These are phyloP conservation scores for Chymomyza fuscimana DNA, from an alignment of 2,888 invertebrate species.

Conservation along the genomic window DNA sequence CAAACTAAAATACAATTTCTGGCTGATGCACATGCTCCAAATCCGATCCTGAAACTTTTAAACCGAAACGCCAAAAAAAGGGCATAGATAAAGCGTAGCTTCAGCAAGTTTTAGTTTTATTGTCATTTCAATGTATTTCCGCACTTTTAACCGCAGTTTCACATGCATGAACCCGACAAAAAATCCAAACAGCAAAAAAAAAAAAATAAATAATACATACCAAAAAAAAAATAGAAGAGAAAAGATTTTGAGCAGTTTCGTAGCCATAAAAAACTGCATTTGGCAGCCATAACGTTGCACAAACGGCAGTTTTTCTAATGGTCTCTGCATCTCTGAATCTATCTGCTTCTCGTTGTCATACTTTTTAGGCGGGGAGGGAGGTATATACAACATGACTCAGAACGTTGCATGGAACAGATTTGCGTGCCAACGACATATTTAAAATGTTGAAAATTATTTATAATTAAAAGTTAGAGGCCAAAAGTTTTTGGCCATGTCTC, in stretches of 20 bases:
- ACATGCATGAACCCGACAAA: constrained; percentile 31
- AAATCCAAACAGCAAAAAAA: constrained; percentile 30
- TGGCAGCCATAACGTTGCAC: constrained; percentile 61
- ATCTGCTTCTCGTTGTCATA: neutral
- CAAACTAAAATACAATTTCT: constrained; percentile 7
- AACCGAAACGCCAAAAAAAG: constrained; percentile 41
- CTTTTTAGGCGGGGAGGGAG: neutral
- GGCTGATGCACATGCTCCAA: constrained; percentile 56
- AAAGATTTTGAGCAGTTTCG: constrained; percentile 64
- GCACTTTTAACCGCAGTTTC: constrained; percentile 73
- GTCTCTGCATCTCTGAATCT: neutral
- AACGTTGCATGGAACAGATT: constrained; percentile 62
- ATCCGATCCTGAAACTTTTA: constrained; percentile 63
- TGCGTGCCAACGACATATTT: constrained; percentile 74
- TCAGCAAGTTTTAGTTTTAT: constrained; percentile 70
- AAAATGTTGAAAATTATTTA: constrained; percentile 74
- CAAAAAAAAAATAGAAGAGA: constrained; percentile 35
- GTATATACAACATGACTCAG: constrained; percentile 31
- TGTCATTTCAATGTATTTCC: constrained; percentile 76
- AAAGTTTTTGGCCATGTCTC: constrained; percentile 49
- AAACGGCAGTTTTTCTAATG: neutral
- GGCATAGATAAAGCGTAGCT: constrained; percentile 24
- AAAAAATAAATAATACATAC: constrained; percentile 33
- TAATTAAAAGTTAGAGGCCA: constrained; percentile 74
- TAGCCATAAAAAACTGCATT: constrained; percentile 73